A percentile compares a stretch with the other conserved stretches of the same genome.
These are phyloP conservation scores for Sepiola atlantica DNA, from an alignment of 2,888 invertebrate genomes.

Conservation along the genomic window DNA sequence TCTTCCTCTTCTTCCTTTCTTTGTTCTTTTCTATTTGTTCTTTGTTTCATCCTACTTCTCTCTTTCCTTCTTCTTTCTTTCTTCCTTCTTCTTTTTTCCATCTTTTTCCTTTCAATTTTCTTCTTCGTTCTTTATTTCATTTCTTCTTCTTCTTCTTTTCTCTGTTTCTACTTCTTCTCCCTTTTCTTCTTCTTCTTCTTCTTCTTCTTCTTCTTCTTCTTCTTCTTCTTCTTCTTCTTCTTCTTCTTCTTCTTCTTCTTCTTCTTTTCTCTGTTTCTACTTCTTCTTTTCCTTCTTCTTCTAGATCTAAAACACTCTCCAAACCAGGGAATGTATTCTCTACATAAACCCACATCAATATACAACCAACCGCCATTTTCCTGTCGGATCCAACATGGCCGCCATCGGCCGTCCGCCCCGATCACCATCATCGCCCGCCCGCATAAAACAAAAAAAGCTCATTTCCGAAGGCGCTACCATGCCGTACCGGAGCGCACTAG, in stretches of 20 bases:
- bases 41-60: neutral
- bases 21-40: no score
- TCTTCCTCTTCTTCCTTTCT: no score
- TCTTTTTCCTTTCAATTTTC: neutral
- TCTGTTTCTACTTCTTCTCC: no score
- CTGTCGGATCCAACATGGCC: neutral
- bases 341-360: neutral
- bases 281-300: neutral
- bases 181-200: no score
- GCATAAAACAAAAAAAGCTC: neutral
- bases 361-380: neutral
- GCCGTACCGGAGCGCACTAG: neutral
- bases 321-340: neutral
- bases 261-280: neutral
- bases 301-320: no score
- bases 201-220: no score
- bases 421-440: neutral
- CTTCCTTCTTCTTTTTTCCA: neutral
- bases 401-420: neutral
- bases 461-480: neutral
- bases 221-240: neutral
- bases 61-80: neutral
- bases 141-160: no score
- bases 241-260: no score
- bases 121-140: no score